phyloP scores from a whole-genome alignment of 1,140 invertebrate genomes.

The Laodelphax striatellus region DNA sequence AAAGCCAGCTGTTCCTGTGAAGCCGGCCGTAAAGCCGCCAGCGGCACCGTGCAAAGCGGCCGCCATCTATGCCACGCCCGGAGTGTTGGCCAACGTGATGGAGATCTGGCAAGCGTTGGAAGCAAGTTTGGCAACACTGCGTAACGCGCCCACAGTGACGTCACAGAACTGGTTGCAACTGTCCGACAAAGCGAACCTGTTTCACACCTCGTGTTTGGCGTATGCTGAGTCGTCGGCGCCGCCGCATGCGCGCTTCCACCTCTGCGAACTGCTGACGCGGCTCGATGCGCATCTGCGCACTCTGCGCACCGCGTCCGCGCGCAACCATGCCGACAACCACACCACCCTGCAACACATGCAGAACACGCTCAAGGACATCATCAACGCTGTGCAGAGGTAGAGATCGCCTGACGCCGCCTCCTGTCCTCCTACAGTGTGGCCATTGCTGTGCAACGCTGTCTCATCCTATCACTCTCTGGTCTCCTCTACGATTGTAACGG shows the following conservation, averaged over 20 bases:
- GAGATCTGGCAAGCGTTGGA: constrained; percentile 57
- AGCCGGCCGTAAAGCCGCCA: constrained; percentile 43
- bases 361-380: constrained; percentile 67
- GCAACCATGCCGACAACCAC: constrained; percentile 55
- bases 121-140: constrained; percentile 47
- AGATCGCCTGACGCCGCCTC: neutral
- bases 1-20: constrained; percentile 58
- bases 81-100: constrained; percentile 41
- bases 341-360: constrained; percentile 59
- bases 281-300: constrained; percentile 69
- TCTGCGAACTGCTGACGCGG: constrained; percentile 69
- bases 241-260: constrained; percentile 77
- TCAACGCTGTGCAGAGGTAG: constrained; percentile 35
- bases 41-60: constrained; percentile 24
- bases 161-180: constrained; percentile 66
- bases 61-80: constrained; percentile 53
- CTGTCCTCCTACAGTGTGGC: too few species aligned
- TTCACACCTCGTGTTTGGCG: constrained; percentile 63
- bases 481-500: too few species aligned
- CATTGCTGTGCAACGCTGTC: too few species aligned
- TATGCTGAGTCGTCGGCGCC: constrained; percentile 61
- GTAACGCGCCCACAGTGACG: constrained; percentile 42
- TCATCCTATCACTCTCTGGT: too few species aligned
- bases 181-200: constrained; percentile 67
- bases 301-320: constrained; percentile 55